A percentile compares a stretch with the other conserved stretches of the same genome.
phyloP scores from a whole-genome alignment of 2,888 invertebrate genomes.

The Lasioglossum malachurum region DNA sequence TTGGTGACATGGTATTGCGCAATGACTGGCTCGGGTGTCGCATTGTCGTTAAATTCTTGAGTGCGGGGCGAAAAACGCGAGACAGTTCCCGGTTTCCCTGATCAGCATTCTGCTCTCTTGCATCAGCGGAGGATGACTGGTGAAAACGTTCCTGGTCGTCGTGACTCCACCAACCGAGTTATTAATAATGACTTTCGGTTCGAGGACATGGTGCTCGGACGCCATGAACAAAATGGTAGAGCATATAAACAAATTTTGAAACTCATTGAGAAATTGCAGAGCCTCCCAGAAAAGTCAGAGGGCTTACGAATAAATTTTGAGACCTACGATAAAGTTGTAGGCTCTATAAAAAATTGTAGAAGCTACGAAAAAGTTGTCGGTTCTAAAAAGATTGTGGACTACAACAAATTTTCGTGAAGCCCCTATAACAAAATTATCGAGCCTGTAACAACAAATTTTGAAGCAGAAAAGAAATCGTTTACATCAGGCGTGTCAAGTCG shows the following conservation, averaged over 20 bases:
- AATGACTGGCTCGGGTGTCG: neutral
- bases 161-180: neutral
- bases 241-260: no score
- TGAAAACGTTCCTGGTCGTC: neutral
- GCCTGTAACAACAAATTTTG: neutral
- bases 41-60: neutral
- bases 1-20: neutral
- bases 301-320: neutral
- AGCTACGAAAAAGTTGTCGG: neutral
- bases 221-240: no score
- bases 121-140: neutral
- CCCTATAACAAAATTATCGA: neutral
- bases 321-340: neutral
- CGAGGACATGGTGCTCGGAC: no score
- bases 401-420: neutral
- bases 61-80: neutral
- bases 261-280: neutral
- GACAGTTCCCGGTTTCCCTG: neutral
- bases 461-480: neutral
- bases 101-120: neutral
- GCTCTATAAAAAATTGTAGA: neutral
- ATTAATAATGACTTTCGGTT: constrained; percentile 20
- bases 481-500: neutral
- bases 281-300: neutral
- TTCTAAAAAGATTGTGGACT: neutral